A percentile compares a stretch with the other conserved stretches of the same genome.
Conservation (phyloP, 1,140 invertebrate genomes). For the Aphis gossypii region DNA sequence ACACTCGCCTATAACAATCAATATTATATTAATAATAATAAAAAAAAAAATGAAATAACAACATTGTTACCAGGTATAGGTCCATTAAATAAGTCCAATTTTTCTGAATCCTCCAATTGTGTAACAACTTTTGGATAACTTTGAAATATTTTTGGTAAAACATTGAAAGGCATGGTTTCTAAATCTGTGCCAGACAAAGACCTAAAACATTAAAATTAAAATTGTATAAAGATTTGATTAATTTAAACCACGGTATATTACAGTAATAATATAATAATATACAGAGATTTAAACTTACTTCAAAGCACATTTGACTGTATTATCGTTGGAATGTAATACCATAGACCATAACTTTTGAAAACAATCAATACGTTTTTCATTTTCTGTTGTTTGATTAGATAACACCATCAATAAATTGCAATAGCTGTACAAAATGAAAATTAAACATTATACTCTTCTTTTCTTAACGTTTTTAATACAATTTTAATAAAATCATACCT, state of each 20-base stretch:
- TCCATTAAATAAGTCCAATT: conserved; percentile 31
- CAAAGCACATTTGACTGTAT: conserved; percentile 39
- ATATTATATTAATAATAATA: neutral
- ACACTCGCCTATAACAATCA: conserved; percentile 24
- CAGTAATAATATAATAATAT: too few relatives aligned
- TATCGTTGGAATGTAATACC: conserved; percentile 34
- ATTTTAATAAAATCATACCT: conserved; percentile 30
- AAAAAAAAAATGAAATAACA: neutral
- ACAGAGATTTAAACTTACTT: neutral
- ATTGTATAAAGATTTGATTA: neutral
- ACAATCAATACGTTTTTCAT: neutral
- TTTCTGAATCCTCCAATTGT: conserved; percentile 45
- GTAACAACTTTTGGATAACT: neutral
- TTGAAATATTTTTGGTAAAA: conserved; percentile 50
- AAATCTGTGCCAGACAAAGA: neutral
- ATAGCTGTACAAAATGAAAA: neutral
- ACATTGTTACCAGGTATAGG: conserved; percentile 33
- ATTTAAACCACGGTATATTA: too few relatives aligned
- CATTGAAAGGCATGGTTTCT: neutral
- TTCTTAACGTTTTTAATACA: neutral
- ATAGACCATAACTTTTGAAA: conserved; percentile 21
- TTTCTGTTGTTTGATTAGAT: conserved; percentile 15
- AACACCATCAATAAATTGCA: conserved; percentile 18
- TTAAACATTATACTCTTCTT: neutral
- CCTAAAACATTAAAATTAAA: conserved; percentile 25